A percentile compares a stretch with the other conserved stretches of the same genome.
Conservation (phyloP, 2,888 invertebrate genomes). For the Drosophila anceps region DNA sequence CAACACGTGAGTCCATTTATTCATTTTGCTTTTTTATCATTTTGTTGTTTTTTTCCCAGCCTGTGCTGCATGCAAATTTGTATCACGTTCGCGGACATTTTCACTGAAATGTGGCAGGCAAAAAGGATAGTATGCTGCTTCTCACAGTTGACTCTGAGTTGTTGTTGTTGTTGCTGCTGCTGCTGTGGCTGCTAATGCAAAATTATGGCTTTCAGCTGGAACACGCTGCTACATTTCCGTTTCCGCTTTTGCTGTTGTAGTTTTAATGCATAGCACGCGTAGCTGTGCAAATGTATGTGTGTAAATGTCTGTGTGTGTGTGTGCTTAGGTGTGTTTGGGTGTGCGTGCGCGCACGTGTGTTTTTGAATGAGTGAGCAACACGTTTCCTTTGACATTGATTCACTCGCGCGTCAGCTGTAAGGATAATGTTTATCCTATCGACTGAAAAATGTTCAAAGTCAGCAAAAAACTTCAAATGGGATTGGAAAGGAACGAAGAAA, state of each 20-base stretch:
- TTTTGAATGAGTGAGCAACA: slow-evolving; percentile 51
- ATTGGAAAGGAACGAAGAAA: too few species aligned
- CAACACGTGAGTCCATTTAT: slow-evolving; percentile 55
- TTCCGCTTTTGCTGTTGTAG: slow-evolving; percentile 65
- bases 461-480: slow-evolving; percentile 12
- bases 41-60: slow-evolving; percentile 1
- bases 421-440: slow-evolving; percentile 39
- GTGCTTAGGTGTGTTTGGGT: slow-evolving; percentile 13
- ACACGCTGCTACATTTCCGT: slow-evolving; percentile 78
- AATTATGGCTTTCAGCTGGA: slow-evolving; percentile 73
- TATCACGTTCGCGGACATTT: slow-evolving; percentile 71
- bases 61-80: slow-evolving; percentile 60
- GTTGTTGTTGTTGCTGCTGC: slow-evolving; percentile 30
- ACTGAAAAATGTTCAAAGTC: slow-evolving; percentile 32
- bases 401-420: slow-evolving; percentile 42
- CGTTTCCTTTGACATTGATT: slow-evolving; percentile 63
- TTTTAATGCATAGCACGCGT: slow-evolving; percentile 62
- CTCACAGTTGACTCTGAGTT: slow-evolving; percentile 23
- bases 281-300: slow-evolving; percentile 7
- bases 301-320: slow-evolving; percentile 12
- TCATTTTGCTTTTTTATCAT: slow-evolving; percentile 15
- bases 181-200: slow-evolving; percentile 60
- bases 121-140: slow-evolving; percentile 48
- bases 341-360: slow-evolving; percentile 28
- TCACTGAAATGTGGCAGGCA: slow-evolving; percentile 61